Evolutionary conservation across 2,797 vertebrate species (phyloP).

Genomic region (Betta splendens): DNA sequence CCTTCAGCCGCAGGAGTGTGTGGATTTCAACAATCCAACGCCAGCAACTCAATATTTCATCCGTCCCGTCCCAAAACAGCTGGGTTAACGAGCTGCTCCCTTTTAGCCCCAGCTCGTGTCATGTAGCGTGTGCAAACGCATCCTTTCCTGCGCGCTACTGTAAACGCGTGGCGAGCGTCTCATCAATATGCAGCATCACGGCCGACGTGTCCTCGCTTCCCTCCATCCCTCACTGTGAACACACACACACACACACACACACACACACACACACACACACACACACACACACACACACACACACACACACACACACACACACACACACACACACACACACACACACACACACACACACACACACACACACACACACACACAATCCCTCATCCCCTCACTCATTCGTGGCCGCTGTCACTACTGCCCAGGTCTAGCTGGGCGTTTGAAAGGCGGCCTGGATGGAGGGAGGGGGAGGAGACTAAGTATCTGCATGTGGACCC

Average conservation of each 20-base stretch:
- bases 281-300: too few relatives aligned
- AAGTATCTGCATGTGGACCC: constrained; percentile 44
- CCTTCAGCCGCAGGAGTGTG: constrained; percentile 19
- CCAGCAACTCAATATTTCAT: constrained; percentile 28
- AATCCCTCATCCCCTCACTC: constrained; percentile 47
- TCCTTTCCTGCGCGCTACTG: too few relatives aligned
- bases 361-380: too few relatives aligned
- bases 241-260: too few relatives aligned
- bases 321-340: too few relatives aligned
- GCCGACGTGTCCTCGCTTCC: constrained; percentile 42
- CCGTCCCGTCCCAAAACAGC: constrained; percentile 28
- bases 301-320: too few relatives aligned
- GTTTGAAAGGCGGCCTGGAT: constrained; percentile 34
- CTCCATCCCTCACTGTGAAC: background rate
- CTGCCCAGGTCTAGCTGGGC: constrained; percentile 28
- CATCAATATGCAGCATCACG: constrained; percentile 45
- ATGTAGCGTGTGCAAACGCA: too few relatives aligned
- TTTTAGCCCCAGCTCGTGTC: constrained; percentile 36
- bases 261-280: too few relatives aligned
- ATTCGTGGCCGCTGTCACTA: constrained; percentile 30
- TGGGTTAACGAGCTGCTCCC: constrained; percentile 50
- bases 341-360: too few relatives aligned
- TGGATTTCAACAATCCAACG: constrained; percentile 21
- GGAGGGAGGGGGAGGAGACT: constrained; percentile 36
- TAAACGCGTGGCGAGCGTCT: background rate